Percentiles rank a stretch among this genome's conserved stretches.
Evolutionary conservation across 2,888 invertebrate genomes (phyloP).

Genomic region (Platypus cylindrus): DNA sequence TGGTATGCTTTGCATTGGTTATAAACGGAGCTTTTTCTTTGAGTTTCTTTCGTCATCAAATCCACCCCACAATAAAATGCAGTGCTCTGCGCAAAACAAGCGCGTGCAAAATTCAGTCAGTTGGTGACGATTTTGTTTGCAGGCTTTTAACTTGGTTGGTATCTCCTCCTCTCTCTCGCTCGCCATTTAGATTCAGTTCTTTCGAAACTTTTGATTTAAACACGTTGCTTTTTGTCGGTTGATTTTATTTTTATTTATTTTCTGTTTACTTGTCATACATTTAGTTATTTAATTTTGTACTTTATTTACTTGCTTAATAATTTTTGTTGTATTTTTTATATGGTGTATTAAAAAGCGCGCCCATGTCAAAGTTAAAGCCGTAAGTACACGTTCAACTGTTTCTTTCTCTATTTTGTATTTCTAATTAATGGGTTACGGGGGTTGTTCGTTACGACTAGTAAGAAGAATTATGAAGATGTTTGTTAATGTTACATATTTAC

Average conservation of each 20-base stretch:
- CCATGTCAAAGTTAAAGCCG: conserved; percentile 18
- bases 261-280: conserved; percentile 2
- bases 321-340: too few species aligned
- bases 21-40: conserved; percentile 3
- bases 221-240: conserved; percentile 8
- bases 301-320: too few species aligned
- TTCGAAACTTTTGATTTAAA: conserved; percentile 9
- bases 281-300: too few species aligned
- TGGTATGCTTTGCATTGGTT: conserved; percentile 1
- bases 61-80: conserved; percentile 6
- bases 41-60: conserved; percentile 1
- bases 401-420: too few species aligned
- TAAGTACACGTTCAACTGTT: conserved; percentile 18
- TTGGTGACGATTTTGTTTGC: too few species aligned
- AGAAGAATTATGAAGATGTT: too few species aligned
- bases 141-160: conserved; percentile 2
- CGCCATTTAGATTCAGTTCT: conserved; percentile 7
- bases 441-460: too few species aligned
- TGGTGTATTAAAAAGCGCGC: conserved; percentile 12
- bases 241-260: conserved; percentile 3
- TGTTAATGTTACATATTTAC: too few species aligned
- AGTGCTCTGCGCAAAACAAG: conserved; percentile 10
- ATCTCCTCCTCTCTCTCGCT: conserved; percentile 5
- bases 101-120: conserved; percentile 12
- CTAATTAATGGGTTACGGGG: too few species aligned